Percentiles rank a stretch among this genome's conserved stretches.
Conservation (phyloP, 2,888 invertebrate species). For the Temnothorax unifasciatus region DNA sequence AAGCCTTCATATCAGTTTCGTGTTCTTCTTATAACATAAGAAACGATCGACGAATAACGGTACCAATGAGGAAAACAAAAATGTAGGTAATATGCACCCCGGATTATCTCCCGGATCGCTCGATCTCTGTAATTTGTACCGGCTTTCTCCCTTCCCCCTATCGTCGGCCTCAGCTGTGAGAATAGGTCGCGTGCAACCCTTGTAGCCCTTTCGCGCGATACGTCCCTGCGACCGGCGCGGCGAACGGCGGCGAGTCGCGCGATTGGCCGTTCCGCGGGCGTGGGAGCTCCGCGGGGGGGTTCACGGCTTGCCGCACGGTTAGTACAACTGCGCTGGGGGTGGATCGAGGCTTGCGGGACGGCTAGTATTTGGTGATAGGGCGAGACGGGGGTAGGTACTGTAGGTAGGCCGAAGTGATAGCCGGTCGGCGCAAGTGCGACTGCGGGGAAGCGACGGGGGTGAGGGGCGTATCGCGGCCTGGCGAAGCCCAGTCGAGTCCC, state of each 20-base stretch:
- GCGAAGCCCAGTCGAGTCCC: slow-evolving; percentile 84
- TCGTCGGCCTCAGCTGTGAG: neutral
- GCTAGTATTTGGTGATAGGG: slow-evolving; percentile 69
- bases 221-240: slow-evolving; percentile 1
- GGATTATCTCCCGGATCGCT: neutral
- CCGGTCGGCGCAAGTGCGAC: slow-evolving; percentile 75
- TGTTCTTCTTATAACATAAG: neutral
- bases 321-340: slow-evolving; percentile 74
- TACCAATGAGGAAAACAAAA: neutral
- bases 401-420: slow-evolving; percentile 65
- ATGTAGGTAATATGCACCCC: neutral
- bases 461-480: slow-evolving; percentile 73
- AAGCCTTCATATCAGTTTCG: neutral
- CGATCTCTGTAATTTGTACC: slow-evolving; percentile 10
- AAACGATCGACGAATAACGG: neutral
- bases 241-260: neutral
- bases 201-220: neutral
- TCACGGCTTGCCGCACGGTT: slow-evolving; percentile 63
- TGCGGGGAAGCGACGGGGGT: slow-evolving; percentile 52
- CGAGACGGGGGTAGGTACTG: slow-evolving; percentile 56
- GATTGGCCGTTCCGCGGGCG: slow-evolving; percentile 75
- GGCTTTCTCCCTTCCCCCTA: neutral
- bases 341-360: slow-evolving; percentile 66
- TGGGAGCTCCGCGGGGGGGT: slow-evolving; percentile 75
- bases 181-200: neutral